Evolutionary conservation across 92 coral and sea anemone genomes (phyloP).

Genomic region (Plumapathes pennacea): DNA sequence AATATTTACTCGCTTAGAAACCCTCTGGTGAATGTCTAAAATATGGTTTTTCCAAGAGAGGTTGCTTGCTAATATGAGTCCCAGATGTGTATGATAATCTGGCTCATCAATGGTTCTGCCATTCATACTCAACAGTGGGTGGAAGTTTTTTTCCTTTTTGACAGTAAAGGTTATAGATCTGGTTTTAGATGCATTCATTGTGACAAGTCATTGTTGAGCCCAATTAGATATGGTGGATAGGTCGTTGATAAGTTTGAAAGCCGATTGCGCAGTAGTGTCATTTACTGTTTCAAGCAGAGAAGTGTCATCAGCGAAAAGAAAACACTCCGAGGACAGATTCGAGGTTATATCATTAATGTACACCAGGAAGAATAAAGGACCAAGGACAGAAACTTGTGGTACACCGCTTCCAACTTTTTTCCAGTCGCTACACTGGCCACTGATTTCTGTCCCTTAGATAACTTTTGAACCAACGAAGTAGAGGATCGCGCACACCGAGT

Average conservation of each 20-base stretch:
- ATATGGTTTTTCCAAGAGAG: constrained; percentile 33
- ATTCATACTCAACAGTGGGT: constrained; percentile 2
- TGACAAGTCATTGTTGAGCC: constrained; percentile 35
- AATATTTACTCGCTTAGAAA: constrained; percentile 24
- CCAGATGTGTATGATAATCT: constrained; percentile 23
- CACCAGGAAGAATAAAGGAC: constrained; percentile 17
- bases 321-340: not conserved
- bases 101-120: constrained; percentile 11
- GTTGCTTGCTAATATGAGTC: constrained; percentile 10
- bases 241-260: constrained; percentile 2
- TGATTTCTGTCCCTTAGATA: constrained; percentile 6
- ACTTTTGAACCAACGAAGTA: constrained; percentile 17
- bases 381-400: constrained; percentile 27
- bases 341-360: constrained; percentile 17
- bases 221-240: constrained; percentile 9
- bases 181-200: constrained; percentile 32
- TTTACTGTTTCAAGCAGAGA: not conserved
- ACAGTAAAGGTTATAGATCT: constrained; percentile 12
- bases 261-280: not conserved
- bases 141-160: constrained; percentile 3
- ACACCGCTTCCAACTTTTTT: constrained; percentile 17
- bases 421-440: constrained; percentile 32
- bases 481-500: constrained; percentile 1
- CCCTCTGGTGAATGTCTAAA: constrained; percentile 10
- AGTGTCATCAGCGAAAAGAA: constrained; percentile 27